Conservation (phyloP, 2,113 vertebrate genomes). For the Anser cygnoides region DNA sequence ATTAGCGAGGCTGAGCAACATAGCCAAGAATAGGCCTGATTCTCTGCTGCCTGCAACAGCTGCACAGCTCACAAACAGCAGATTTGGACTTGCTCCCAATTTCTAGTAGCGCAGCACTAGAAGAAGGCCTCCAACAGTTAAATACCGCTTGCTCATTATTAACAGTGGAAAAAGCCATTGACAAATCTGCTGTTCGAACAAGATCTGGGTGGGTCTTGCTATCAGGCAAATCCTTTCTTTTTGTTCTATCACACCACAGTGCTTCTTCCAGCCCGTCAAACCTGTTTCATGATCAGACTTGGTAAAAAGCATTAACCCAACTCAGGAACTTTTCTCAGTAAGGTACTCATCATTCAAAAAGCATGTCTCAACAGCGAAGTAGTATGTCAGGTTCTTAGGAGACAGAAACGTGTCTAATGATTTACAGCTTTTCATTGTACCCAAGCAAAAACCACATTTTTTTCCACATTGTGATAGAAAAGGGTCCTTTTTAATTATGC, state of each 20-base stretch:
- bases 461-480: slow-evolving; percentile 38
- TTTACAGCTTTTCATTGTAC: slow-evolving; percentile 47
- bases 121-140: not conserved
- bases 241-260: slow-evolving; percentile 19
- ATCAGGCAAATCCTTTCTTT: slow-evolving; percentile 32
- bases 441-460: slow-evolving; percentile 15
- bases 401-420: slow-evolving; percentile 40
- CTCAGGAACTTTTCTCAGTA: slow-evolving; percentile 26
- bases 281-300: slow-evolving; percentile 56
- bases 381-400: slow-evolving; percentile 49
- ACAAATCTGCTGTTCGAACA: not conserved
- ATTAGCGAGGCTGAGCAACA: not conserved
- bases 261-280: slow-evolving; percentile 51
- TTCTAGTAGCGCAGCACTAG: not conserved
- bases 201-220: not conserved
- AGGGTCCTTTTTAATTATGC: slow-evolving; percentile 48
- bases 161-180: slow-evolving; percentile 29
- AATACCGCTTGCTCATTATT: not conserved
- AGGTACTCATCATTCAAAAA: slow-evolving; percentile 54
- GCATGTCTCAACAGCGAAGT: slow-evolving; percentile 49
- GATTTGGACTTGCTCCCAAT: not conserved
- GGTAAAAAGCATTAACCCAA: slow-evolving; percentile 34
- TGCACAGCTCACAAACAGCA: not conserved
- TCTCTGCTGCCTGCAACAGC: not conserved
- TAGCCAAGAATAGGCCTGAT: not conserved